Conservation (phyloP, 1,140 invertebrate genomes). For the Orchesella cincta region DNA sequence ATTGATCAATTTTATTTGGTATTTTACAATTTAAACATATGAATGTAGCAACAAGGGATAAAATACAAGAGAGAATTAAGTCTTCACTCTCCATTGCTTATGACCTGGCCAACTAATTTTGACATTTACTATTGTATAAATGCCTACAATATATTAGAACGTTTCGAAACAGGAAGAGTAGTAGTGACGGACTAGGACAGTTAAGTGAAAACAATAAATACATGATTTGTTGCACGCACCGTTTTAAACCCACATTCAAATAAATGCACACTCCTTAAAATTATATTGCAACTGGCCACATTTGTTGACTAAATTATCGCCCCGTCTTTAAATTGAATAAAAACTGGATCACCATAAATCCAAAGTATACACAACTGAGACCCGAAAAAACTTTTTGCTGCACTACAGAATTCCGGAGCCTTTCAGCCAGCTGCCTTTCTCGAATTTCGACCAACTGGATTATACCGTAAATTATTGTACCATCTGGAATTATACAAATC, state of each 20-base stretch:
- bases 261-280: not conserved
- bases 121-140: no score
- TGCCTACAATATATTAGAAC: no score
- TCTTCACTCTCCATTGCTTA: no score
- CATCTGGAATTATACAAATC: conserved; percentile 21
- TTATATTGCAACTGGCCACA: not conserved
- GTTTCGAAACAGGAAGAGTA: no score
- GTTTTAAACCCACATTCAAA: not conserved
- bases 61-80: no score
- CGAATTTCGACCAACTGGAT: not conserved
- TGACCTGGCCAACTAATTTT: no score
- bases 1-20: no score
- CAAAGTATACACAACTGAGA: not conserved
- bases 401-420: not conserved
- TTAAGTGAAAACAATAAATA: not conserved
- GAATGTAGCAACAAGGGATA: no score
- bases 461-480: not conserved
- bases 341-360: conserved; percentile 9
- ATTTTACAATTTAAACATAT: no score
- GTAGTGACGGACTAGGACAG: no score
- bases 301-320: not conserved
- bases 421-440: not conserved
- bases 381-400: not conserved
- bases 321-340: not conserved
- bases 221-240: not conserved